Evolutionary conservation across 2,113 vertebrate genomes (phyloP), one percentile per base, ranked within the genome.

Genomic region (Phasianus colchicus): DNA sequence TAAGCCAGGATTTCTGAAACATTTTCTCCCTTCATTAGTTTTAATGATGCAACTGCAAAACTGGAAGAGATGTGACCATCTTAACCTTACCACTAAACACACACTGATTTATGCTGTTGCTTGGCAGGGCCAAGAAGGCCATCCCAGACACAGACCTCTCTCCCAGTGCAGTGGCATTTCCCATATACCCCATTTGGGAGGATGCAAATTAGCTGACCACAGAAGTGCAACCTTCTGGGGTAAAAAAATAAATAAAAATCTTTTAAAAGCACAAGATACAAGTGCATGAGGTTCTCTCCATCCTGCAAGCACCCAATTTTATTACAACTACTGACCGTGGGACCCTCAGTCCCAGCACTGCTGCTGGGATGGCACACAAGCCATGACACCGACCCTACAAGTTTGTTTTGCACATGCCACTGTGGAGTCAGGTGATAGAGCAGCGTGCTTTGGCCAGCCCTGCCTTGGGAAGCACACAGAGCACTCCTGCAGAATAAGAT

Each of bases 381-480:
- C 47, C 2, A 4, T 61, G 72, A 72, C 85, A 52, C 43, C 81
- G 80, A 82, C 66, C 89, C 61, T 64, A 43, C 5, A 10, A 88
- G 90, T 81, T 95, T 88, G 77, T 78, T 94, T 88, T 86, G 93
- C 38, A 78, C 65, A 30, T 71, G 91, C 93, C 93, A 83, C 55
- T 4, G 1, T 1, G 7, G 89, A 2, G 1, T 4, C 6, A 3
- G 83, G 70, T 91, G 86, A 84, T 15, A 50, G 10, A 83, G 88
- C 48, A 91, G 48, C 11, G 6, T 58, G 78, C 92, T 73, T 88
- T 69, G 88, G 83, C 91, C 42, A 34, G 2, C 16, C 29, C 85
- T 75, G 93, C 80, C 94, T 83, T 0, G 52, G 89, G 83, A 96
- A 88, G 86, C 85, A 88, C 89, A 71, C 91, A 84, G 88, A 95